Base-by-base conservation (phyloP, 2,113 vertebrate species). In the Melanerpes aurifrons region DNA sequence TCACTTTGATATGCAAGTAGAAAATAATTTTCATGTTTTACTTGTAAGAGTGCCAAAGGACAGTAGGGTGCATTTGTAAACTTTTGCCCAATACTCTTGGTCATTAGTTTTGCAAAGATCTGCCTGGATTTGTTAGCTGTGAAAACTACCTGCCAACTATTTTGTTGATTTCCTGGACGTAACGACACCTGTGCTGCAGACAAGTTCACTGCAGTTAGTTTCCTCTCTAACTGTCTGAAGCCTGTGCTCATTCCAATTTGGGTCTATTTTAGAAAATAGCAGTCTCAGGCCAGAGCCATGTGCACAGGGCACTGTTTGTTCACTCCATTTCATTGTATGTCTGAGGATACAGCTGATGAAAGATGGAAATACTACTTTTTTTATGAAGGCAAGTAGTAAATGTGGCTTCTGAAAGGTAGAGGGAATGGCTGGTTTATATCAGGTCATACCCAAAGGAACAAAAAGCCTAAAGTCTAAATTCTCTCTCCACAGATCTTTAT, bases 1-100 rank as follows among this genome's bases (percentile, higher is more conserved):
- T 87, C 50, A 75, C 26, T 84, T 81, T 92, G 87, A 92, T 90
- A 95, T 64, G 83, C 73, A 90, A 93, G 86, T 79, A 94, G 89
- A 95, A 95, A 95, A 87, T 81, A 7, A 94, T 89, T 90, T 75
- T 93, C 56, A 26, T 93, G 84, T 90, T 91, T 92, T 83, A 90
- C 84, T 95, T 94, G 86, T 94, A 87, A 81, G 59, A 86, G n/a
- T 84, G 90, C 86, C 91, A 96, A 90, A 96, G 95, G 93, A 95
- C 92, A 90, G 83, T 86, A 79, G 91, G 93, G 86, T 93, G 87
- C 82, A 84, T 86, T 92, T 89, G 62, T 82, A 91, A 95, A 80
- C 88, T 93, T 95, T 88, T 89, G 81, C 78, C 90, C 82, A 93
- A 66, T 86, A 68, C 74, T 93, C 8, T 6, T 18, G 13, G 81